Base-by-base conservation (phyloP, 2,113 vertebrate genomes). In the Coreoperca whiteheadi region DNA sequence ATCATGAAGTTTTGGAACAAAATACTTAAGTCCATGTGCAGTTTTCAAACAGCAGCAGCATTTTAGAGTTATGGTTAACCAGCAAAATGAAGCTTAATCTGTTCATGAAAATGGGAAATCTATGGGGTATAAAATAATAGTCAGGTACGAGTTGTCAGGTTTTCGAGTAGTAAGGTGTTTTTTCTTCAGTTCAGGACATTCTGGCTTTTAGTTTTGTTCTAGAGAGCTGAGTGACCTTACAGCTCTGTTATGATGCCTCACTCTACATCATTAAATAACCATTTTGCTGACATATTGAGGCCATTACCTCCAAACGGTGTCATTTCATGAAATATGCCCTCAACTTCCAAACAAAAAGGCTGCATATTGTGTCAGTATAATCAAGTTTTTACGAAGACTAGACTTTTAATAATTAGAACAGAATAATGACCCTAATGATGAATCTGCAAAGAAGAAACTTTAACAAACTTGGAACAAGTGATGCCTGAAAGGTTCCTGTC, bases 241-340 rank as follows among this genome's bases (percentile, higher is more conserved):
- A 76, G 75, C 59, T 79, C 64, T 57, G 66, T 79, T 59, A 83
- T 79, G 79, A 82, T 56, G 83, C 71, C 63, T 81, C 73, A 66
- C 57, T 74, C 79, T 50, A 63, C 74, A 81, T 91, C 87, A 81
- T 90, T 89, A 88, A 81, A 88, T 34, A 48, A 8, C 72, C 77
- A 84, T 92, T 88, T 87, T 68, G 54, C 73, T 81, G 89, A 88
- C 85, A 85, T 83, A 88, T 84, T 59, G 80, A 85, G 75, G 79
- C 80, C 83, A 83, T 93, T 89, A 91, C 64, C 79, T 87, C 67
- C 20, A 39, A 82, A 89, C 77, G 75, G 74, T 80, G 68, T 77
- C n/a, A 90, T 90, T 86, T 89, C 66, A 67, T 71, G 8, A 88
- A 84, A 86, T 69, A 61, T 81, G 72, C 56, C 80, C 75, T 89